Base-by-base conservation (phyloP, 2,113 vertebrate genomes). In the Opisthocomus hoazin region DNA sequence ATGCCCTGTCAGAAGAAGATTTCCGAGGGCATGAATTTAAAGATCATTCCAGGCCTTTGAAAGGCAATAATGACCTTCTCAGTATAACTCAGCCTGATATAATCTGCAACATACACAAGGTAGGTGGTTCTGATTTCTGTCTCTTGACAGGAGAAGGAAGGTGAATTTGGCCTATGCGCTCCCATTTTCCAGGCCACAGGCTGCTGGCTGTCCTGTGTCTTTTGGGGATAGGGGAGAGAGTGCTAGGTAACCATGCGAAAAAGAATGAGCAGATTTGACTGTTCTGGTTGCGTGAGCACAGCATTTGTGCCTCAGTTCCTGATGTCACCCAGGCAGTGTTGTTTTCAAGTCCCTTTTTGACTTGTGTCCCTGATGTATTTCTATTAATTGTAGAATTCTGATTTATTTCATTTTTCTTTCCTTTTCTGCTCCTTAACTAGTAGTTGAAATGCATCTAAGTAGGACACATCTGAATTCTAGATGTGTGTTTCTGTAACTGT, bases 51-150 rank as follows among this genome's bases (percentile, higher is more conserved):
- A 98, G 95, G 71, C 94, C 97, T 14, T 96, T 99, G 96, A 99
- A 99, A 95, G 99, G 99, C 94, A 99, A 99, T 97, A 99, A 99
- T 45, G 99, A 99, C 93, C 95, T 99, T 46, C 98, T 99, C 46
- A 99, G 99, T 89, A 97, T 99, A 97, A 99, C 99, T 43, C 98
- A 98, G 64, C 98, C 99, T 0, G 97, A 98, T 23, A 63, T 99
- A 80, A 98, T 99, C 89, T 99, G 98, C 94, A 97, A 98, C 43
- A 99, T 99, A 96, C 99, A 99, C 97, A 99, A 99, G 99, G 99
- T 99, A 96, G 14, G 83, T 83, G 39, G 15, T 73, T 60, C 57
- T 94, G 46, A 37, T 87, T 87, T 86, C 70, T 64, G 10, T 61
- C 9, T 81, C 26, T 86, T 10, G 22, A 41, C 36, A 48, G 41